Percentiles rank a stretch among this genome's conserved stretches.
phyloP scores from a whole-genome alignment of 2,113 vertebrate species.

The Lophotis ruficrista region DNA sequence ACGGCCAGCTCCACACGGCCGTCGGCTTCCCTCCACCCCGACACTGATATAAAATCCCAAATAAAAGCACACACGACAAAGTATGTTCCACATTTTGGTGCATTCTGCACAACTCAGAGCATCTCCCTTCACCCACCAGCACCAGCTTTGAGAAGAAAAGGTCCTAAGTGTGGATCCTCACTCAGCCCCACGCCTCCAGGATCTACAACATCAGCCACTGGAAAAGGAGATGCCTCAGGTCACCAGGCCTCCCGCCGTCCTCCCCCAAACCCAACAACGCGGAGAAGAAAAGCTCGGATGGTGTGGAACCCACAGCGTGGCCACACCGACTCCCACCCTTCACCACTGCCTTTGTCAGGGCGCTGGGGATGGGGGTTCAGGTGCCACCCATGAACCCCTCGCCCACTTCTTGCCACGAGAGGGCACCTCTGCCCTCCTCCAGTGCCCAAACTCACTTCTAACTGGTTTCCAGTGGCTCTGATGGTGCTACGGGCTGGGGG shows the following conservation, averaged over 20 bases:
- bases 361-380: not conserved
- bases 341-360: rapidly evolving
- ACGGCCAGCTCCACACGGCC: rapidly evolving
- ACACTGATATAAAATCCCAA: rapidly evolving
- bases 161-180: rapidly evolving
- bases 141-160: not conserved
- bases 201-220: not conserved
- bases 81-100: not conserved
- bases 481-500: rapidly evolving
- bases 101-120: not conserved
- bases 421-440: not conserved
- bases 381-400: not conserved
- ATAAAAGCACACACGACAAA: not conserved
- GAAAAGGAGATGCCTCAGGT: not conserved
- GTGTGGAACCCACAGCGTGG: rapidly evolving
- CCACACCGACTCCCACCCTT: not conserved
- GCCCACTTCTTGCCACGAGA: not conserved
- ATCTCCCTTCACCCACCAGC: too few relatives aligned
- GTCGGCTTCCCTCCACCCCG: not conserved
- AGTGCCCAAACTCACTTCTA: rapidly evolving
- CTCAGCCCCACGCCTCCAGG: not conserved
- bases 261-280: rapidly evolving
- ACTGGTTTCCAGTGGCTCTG: not conserved
- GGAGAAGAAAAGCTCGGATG: not conserved
- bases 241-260: not conserved